Percentiles rank a stretch among this genome's conserved stretches.
Conservation (phyloP, 1,140 invertebrate species). For the Hetaerina americana region DNA sequence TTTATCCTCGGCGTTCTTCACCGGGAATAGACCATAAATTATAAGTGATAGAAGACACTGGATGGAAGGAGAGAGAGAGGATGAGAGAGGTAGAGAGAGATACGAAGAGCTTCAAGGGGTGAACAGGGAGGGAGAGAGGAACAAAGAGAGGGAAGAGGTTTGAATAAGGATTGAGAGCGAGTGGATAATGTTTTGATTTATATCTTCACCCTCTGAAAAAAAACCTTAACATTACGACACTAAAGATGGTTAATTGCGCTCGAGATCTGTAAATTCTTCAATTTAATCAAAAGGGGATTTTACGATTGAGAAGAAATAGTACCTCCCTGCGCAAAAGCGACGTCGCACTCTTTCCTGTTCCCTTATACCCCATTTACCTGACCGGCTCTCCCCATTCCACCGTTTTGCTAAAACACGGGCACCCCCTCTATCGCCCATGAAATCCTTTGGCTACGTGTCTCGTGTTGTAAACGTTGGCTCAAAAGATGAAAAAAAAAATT, state of each 20-base stretch:
- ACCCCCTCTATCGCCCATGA: too few species aligned
- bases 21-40: not conserved
- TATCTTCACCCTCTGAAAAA: not conserved
- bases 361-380: too few species aligned
- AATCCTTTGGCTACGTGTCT: too few species aligned
- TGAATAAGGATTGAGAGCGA: too few species aligned
- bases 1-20: not conserved
- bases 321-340: not conserved
- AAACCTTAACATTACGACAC: not conserved
- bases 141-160: too few species aligned
- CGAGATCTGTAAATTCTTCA: not conserved
- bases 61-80: not conserved
- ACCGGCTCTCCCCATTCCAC: too few species aligned
- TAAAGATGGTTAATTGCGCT: not conserved
- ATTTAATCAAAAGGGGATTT: not conserved
- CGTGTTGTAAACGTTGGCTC: too few species aligned
- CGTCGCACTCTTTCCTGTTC: not conserved
- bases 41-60: not conserved
- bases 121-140: too few species aligned
- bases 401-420: too few species aligned
- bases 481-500: too few species aligned
- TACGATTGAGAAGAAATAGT: not conserved
- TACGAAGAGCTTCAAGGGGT: too few species aligned
- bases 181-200: constrained; percentile 1
- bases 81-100: too few species aligned